Base-by-base conservation (phyloP, 2,888 invertebrate species). In the Acleris literana region DNA sequence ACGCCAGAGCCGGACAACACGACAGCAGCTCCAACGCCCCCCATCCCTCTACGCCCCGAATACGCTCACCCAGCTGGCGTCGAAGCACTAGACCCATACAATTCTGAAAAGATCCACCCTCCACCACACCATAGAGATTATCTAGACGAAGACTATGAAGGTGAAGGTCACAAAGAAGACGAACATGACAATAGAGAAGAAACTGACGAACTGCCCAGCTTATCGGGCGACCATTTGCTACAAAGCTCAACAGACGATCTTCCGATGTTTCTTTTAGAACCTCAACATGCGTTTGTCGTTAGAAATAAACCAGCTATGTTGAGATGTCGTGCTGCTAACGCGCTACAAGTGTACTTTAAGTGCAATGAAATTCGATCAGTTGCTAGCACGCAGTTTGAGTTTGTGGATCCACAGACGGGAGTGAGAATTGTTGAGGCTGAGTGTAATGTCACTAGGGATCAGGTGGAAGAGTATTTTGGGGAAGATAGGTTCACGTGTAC, bases 381-480 rank as follows among this genome's bases (percentile, higher is more conserved):
- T 65, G 95, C 96, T 18, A 91, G 91, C 74, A 94, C 94, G 65
- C 95, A 96, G 80, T 96, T 96, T 77, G 96, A 96, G 76, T 97
- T 97, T 83, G 97, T 97, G 69, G 97, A 98, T 86, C 97, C 97
- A 49, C 97, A 97, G 83, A 97, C 96, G 64, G 97, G 97, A 67
- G 96, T 97, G 56, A 94, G 97, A 74, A 96, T 97, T 82, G 95
- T 97, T 74, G 98, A 98, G 84, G 96, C 96, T 54, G 96, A 97
- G 75, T 95, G 97, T 74, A 97, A 97, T 83, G 96, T 98, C 74
- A 97, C 97, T 49, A 94, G 98, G 72, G 96, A 97, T 87, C 96
- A 97, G 83, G 97, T 99, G 74, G 98, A 99, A 81, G 98, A 98
- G 83, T 98, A 97, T 89, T 97, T 97, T 80, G 97, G 97, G 69